Evolutionary conservation across 1,140 invertebrate species (phyloP), one percentile per base, ranked within the genome.

Genomic region (Eurytemora carolleeae): DNA sequence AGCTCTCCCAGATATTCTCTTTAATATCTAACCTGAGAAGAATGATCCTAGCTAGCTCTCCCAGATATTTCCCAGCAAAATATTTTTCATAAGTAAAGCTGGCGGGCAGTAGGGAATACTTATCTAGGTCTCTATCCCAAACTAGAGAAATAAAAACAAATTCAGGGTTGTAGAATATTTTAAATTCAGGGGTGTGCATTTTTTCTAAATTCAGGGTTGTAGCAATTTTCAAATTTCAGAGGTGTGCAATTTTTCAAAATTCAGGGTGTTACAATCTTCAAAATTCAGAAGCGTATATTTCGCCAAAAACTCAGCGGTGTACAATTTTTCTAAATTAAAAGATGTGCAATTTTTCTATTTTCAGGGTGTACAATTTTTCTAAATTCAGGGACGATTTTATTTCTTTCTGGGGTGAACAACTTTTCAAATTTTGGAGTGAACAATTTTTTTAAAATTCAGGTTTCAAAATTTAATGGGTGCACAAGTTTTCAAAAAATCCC

Each of bases 51-150:
- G 78, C 78, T 18, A 82, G 64, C 67, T 83, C 81, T 0, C 90
- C 90, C 76, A 93, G 79, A 70, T 91, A 95, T 83, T 91, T 91
- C 21, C 90, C 90, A 1, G 86, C 85, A 66, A 92, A 86, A 79
- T 82, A 77, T 67, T 83, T 83, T 69, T 83, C 81, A 69, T 82
- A 82, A 61, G 80, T 82, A 66, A 26, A 65, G 63, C 60, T 53
- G 63, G 59, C 63, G 63, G 58, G 58, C 1, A 62, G 16, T 18
- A 24, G 44, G 3, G 31, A 53, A 15, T n/a, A 1, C 19, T 1
- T 21, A 22, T 58, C 64, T 7, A 57, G 17, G 31, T 31, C n/a
- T 55, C 17, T 23, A 20, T 60, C 57, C 17, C 16, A 61, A 16
- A 24, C 22, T 58, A 22, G 22, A 25, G n/a, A 15, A 22, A n/a